These are phyloP conservation scores for Chiroxiphia lanceolata DNA, from an alignment of 2,797 vertebrate genomes.

Conservation along the genomic window DNA sequence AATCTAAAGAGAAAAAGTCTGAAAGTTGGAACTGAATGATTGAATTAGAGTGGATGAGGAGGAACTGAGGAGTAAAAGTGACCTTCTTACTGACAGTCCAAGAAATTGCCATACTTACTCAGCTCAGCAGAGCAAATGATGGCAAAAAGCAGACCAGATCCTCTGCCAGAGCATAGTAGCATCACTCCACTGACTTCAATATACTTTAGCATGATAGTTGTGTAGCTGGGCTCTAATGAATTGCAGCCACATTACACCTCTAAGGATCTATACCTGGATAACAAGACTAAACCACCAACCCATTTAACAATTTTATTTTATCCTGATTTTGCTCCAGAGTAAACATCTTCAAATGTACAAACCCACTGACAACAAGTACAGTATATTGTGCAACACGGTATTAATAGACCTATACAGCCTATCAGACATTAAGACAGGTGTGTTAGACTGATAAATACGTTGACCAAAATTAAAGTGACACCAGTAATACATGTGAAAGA, in stretches of 20 bases:
- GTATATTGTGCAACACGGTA: not conserved
- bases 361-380: not conserved
- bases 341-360: not conserved
- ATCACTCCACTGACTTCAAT: conserved; percentile 36
- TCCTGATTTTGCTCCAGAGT: not conserved
- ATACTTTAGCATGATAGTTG: not conserved
- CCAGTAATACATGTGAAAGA: not conserved
- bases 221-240: not conserved
- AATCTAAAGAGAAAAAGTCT: conserved; percentile 2
- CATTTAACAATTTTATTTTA: not conserved
- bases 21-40: not conserved
- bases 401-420: not conserved
- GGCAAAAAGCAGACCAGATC: conserved; percentile 21
- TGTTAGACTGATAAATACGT: not conserved
- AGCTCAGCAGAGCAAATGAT: conserved; percentile 59
- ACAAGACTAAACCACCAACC: not conserved
- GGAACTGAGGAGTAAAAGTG: conserved; percentile 40
- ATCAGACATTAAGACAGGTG: not conserved
- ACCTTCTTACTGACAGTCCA: conserved; percentile 18
- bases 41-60: not conserved
- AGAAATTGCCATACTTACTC: conserved; percentile 46
- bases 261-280: not conserved
- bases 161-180: not conserved
- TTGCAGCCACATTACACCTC: not conserved
- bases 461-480: not conserved